Evolutionary conservation across 2,113 vertebrate species (phyloP).

Genomic region (Emydura subglobosa): DNA sequence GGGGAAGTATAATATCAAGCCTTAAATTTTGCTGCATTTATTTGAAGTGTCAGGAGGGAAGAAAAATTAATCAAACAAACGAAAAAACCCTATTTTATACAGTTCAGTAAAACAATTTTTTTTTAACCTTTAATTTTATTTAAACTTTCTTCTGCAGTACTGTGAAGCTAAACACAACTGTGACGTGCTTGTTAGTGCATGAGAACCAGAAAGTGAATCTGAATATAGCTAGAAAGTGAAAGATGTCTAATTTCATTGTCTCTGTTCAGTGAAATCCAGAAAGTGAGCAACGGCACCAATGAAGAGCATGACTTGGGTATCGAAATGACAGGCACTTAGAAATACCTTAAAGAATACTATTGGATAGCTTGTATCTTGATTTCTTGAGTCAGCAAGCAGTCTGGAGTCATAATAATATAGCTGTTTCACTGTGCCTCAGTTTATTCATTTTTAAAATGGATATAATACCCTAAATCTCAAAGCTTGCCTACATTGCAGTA

Average conservation of each 20-base stretch:
- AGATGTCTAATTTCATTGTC: background rate
- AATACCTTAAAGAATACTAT: background rate
- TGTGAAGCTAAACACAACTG: background rate
- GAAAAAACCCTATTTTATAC: background rate
- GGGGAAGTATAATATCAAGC: background rate
- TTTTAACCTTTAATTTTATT: background rate
- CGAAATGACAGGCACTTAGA: background rate
- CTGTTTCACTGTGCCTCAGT: background rate
- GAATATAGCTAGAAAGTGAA: background rate
- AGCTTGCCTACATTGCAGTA: background rate
- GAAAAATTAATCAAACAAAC: background rate
- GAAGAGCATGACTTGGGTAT: background rate
- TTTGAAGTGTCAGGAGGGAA: background rate
- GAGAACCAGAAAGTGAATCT: background rate
- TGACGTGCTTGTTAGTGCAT: background rate
- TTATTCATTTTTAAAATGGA: background rate
- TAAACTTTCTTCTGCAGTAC: background rate
- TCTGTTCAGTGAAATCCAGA: background rate
- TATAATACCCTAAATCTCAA: background rate
- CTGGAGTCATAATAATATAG: background rate
- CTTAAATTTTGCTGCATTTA: background rate
- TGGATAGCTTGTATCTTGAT: background rate
- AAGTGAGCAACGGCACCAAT: background rate
- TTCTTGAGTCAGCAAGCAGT: background rate
- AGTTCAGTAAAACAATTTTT: background rate